Evolutionary conservation across 2,797 vertebrate genomes (phyloP), one percentile per base, ranked within the genome.

Genomic region (Xenopus petersii): DNA sequence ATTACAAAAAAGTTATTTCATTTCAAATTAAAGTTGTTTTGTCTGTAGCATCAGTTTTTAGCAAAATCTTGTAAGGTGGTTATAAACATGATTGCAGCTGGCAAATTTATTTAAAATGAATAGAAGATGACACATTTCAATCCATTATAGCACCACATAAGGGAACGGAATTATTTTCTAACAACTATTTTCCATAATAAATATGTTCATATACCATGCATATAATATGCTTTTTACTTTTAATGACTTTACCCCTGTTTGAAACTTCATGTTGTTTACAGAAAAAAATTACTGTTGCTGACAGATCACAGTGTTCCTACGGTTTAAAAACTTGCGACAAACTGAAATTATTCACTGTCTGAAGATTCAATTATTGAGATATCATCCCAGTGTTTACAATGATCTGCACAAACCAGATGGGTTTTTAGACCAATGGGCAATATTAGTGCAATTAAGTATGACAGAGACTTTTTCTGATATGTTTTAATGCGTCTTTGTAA

Each of bases 361-460:
- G 46, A 66, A 61, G 67, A 79, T 79, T 79, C 66, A 74, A 79
- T 79, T 79, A 79, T 70, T 79, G 71, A 68, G 71, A 74, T 79
- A 79, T 79, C 62, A 79, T 79, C 71, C 77, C 49, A 65, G 54
- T 79, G 71, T 79, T 79, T 79, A 79, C 77, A 79, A 70, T 67
- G 74, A 79, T 62, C 67, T 74, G 77, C 65, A 74, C 36, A 74
- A 79, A 79, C 77, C 77, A 79, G 71, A 79, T 74, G 77, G 55
- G 58, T 65, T 79, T 79, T 79, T 70, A 74, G 71, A 79, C 77
- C 77, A 74, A 66, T 74, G 77, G 67, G 55, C 67, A 74, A 70
- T 79, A 79, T 79, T 74, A 79, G 66, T 64, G 56, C 77, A 79
- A 79, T 79, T 79, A 79, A 70, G 67, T 65, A 79, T 79, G 77